Conservation (phyloP, 2,888 invertebrate genomes). For the Hemaris fuciformis region DNA sequence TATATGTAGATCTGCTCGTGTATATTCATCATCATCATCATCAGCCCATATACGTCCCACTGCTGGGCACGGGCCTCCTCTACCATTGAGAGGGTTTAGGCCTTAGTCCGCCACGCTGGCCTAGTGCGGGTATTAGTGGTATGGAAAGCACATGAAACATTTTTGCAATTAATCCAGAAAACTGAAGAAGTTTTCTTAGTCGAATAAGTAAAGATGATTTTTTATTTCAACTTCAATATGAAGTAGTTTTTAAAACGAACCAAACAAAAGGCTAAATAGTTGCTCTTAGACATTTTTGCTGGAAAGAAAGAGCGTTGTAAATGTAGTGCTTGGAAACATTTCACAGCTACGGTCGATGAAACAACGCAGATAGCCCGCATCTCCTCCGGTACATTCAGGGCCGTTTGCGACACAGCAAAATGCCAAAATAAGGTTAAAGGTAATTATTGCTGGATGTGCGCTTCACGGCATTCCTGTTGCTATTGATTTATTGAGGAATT, state of each 20-base stretch:
- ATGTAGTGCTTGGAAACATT: slow-evolving; percentile 9
- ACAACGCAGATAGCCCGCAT: slow-evolving; percentile 46
- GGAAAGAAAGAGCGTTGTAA: background rate
- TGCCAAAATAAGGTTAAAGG: slow-evolving; percentile 80
- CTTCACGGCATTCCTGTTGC: slow-evolving; percentile 44
- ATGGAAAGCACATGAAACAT: no score
- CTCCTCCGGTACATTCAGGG: slow-evolving; percentile 52
- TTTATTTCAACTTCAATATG: no score
- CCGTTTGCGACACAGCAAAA: slow-evolving; percentile 74
- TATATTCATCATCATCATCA: no score
- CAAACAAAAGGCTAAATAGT: background rate
- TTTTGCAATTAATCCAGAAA: no score
- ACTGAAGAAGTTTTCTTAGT: no score
- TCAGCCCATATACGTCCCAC: no score
- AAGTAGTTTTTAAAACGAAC: background rate
- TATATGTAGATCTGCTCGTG: background rate
- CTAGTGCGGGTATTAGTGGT: no score
- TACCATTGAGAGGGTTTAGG: no score
- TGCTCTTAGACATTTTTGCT: background rate
- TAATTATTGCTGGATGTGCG: slow-evolving; percentile 64
- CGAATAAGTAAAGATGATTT: no score
- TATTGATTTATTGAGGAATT: slow-evolving; percentile 71
- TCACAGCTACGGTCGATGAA: slow-evolving; percentile 28
- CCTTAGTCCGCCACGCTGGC: no score
- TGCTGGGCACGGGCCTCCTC: no score